Percentiles rank a stretch among this genome's conserved stretches.
Conservation (phyloP, 1,140 invertebrate species). For the Hyposmocoma kahamanoa region DNA sequence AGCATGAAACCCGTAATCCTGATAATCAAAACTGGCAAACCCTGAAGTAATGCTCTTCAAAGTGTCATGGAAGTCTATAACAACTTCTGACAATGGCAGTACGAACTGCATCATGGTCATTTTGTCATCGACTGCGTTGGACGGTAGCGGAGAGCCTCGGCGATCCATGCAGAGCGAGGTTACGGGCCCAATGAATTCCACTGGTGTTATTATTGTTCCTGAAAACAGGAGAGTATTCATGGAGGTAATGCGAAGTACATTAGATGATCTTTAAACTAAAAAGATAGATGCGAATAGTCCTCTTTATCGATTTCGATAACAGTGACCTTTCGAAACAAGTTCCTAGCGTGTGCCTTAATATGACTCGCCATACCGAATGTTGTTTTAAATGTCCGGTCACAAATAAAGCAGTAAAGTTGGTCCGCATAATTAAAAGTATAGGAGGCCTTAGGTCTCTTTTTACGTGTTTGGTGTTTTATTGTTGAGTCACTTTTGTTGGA, state of each 20-base stretch:
- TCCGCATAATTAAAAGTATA: too few species aligned
- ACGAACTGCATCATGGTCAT: conserved; percentile 88
- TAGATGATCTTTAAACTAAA: not conserved
- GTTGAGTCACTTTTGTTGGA: too few species aligned
- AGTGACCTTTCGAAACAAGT: too few species aligned
- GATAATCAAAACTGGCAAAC: conserved; percentile 98
- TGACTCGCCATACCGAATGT: too few species aligned
- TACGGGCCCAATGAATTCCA: conserved; percentile 80
- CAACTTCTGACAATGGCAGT: conserved; percentile 94
- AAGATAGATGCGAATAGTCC: too few species aligned
- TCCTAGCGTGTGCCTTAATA: too few species aligned
- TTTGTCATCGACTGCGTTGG: conserved; percentile 86
- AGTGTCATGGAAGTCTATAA: conserved; percentile 95
- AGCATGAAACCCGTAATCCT: conserved; percentile 88
- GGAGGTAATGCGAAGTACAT: conserved; percentile 29
- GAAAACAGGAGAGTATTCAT: conserved; percentile 11
- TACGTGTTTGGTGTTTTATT: too few species aligned
- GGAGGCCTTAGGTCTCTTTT: too few species aligned
- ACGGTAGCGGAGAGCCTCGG: conserved; percentile 84
- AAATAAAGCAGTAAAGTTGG: too few species aligned
- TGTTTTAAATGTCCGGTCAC: too few species aligned
- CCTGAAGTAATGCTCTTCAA: conserved; percentile 93
- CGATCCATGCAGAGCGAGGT: conserved; percentile 84
- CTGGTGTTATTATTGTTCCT: conserved; percentile 93
- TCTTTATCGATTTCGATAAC: too few species aligned